Conservation (phyloP, 2,797 vertebrate species). For the Lithobates sylvaticus region DNA sequence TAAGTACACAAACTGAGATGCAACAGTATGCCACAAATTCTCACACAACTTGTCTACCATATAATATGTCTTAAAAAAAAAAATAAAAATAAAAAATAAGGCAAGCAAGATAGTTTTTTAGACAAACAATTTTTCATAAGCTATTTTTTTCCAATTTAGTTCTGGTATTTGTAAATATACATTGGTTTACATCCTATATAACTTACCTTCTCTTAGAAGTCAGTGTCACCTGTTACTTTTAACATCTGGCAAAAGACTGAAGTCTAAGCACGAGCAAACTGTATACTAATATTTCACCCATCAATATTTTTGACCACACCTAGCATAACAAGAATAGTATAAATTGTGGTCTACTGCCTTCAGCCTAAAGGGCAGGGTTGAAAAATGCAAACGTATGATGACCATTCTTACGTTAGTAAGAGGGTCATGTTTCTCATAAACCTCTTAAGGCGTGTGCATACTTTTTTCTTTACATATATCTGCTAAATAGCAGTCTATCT, state of each 20-base stretch:
- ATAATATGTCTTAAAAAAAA: too few relatives aligned
- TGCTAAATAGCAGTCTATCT: neutral
- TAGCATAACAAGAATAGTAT: neutral
- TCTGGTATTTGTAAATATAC: too few relatives aligned
- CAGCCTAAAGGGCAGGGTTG: neutral
- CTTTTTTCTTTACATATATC: neutral
- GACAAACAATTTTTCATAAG: too few relatives aligned
- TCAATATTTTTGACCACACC: slow-evolving; percentile 36
- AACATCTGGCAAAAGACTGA: neutral
- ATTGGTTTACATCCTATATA: too few relatives aligned
- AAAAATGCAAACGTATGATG: neutral
- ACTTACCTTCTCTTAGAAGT: slow-evolving; percentile 19
- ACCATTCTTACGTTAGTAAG: neutral
- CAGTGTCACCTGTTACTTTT: neutral
- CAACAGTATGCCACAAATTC: too few relatives aligned
- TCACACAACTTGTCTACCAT: too few relatives aligned
- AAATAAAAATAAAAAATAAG: too few relatives aligned
- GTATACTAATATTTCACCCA: slow-evolving; percentile 13
- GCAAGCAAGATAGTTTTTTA: too few relatives aligned
- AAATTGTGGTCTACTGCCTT: neutral
- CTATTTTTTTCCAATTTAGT: too few relatives aligned
- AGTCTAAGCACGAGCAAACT: neutral
- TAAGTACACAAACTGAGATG: too few relatives aligned
- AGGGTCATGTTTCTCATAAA: slow-evolving; percentile 1
- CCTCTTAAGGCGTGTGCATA: neutral